phyloP scores from a whole-genome alignment of 2,113 vertebrate genomes.

The Myotis davidii region DNA sequence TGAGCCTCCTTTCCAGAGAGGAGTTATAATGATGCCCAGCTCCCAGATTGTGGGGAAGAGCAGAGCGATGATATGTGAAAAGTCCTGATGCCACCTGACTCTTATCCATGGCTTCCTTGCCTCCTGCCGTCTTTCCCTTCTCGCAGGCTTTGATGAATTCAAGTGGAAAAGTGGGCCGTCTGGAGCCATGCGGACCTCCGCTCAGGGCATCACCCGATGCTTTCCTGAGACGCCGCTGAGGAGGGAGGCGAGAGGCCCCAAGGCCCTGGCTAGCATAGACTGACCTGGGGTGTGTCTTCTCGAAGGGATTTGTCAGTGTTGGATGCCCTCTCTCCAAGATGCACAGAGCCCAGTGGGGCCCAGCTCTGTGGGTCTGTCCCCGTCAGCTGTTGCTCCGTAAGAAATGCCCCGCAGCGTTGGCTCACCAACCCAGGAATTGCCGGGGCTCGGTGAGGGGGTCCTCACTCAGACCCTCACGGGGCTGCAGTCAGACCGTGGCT shows the following conservation, averaged over 20 bases:
- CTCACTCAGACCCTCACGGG: fast-evolving
- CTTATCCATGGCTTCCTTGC: too few species aligned
- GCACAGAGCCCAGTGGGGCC: neutral
- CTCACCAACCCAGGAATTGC: fast-evolving
- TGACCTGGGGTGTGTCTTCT: fast-evolving
- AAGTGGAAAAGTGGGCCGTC: neutral
- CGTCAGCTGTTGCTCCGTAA: neutral
- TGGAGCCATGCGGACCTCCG: neutral
- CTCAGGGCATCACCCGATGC: neutral
- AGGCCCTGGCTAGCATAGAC: neutral
- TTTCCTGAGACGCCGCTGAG: neutral
- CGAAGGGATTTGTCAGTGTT: neutral
- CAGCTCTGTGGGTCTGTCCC: neutral
- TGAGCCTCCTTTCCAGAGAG: neutral
- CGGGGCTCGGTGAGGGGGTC: neutral
- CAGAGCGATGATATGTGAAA: fast-evolving
- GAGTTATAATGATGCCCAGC: neutral
- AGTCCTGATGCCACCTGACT: fast-evolving
- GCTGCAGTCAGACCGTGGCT: too few species aligned
- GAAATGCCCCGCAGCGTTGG: neutral
- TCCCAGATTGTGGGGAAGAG: fast-evolving
- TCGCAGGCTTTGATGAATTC: neutral
- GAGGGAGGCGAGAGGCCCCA: neutral
- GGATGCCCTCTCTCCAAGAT: neutral
- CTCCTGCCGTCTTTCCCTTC: neutral